These are phyloP conservation scores for Scylla paramamosain DNA, from an alignment of 1,140 invertebrate species.

Conservation along the genomic window DNA sequence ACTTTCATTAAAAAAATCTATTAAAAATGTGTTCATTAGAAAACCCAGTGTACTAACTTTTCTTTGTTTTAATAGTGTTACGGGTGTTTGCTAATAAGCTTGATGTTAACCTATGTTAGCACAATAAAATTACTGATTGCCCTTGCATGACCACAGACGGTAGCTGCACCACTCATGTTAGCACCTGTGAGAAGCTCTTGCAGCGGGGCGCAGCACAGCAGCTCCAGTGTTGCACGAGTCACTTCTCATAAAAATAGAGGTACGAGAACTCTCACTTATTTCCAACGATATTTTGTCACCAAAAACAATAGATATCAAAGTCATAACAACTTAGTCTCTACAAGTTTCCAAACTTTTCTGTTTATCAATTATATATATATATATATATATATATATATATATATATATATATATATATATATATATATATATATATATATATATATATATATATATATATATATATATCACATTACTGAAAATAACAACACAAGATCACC, in stretches of 20 bases:
- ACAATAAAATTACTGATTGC: conserved; percentile 72
- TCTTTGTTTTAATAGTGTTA: conserved; percentile 1
- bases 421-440: too few relatives aligned
- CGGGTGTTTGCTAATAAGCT: not conserved
- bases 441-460: too few relatives aligned
- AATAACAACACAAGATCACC: conserved; percentile 1
- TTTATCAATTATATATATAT: not conserved
- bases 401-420: too few relatives aligned
- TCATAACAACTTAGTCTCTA: conserved; percentile 53
- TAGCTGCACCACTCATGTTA: conserved; percentile 71
- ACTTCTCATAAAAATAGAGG: conserved; percentile 60
- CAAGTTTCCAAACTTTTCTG: conserved; percentile 17
- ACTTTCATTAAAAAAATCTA: conserved; percentile 25
- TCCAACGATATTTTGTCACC: conserved; percentile 44
- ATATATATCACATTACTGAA: not conserved
- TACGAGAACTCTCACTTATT: conserved; percentile 42
- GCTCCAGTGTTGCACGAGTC: conserved; percentile 43
- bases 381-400: too few relatives aligned
- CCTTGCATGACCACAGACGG: conserved; percentile 68
- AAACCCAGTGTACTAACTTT: conserved; percentile 15
- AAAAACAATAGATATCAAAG: conserved; percentile 53
- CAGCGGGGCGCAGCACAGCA: conserved; percentile 25
- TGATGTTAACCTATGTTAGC: conserved; percentile 45
- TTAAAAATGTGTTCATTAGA: conserved; percentile 24
- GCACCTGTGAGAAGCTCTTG: conserved; percentile 70